Conservation (phyloP, 2,113 vertebrate genomes). For the Chionodraco myersi region DNA sequence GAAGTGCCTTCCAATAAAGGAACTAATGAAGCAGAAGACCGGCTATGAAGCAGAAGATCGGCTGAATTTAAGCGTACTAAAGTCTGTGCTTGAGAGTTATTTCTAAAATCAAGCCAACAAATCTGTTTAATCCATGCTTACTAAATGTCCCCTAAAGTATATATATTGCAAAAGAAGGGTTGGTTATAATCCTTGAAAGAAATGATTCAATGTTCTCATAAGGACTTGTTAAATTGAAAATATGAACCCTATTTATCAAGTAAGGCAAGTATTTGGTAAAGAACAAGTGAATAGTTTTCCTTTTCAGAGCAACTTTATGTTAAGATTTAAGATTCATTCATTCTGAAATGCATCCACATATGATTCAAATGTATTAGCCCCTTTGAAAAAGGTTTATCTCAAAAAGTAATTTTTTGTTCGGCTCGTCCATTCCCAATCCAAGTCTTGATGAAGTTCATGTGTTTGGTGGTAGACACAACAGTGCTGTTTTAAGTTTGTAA, state of each 20-base stretch:
- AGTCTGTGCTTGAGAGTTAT: background rate
- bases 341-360: conserved; percentile 26
- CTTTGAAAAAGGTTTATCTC: conserved; percentile 59
- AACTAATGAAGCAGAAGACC: background rate
- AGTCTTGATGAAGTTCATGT: conserved; percentile 60
- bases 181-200: background rate
- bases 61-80: background rate
- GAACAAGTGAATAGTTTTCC: conserved; percentile 42
- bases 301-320: conserved; percentile 13
- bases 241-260: conserved; percentile 34
- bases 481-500: conserved; percentile 44
- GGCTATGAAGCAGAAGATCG: too few species aligned
- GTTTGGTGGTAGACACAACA: conserved; percentile 35
- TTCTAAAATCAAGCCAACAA: background rate
- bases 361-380: conserved; percentile 42
- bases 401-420: conserved; percentile 42
- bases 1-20: background rate
- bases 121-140: background rate
- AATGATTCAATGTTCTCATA: background rate
- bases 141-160: background rate
- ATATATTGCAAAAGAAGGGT: background rate
- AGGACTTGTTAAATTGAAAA: conserved; percentile 22
- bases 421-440: conserved; percentile 21
- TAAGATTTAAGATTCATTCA: conserved; percentile 35
- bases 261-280: conserved; percentile 4